Conservation (phyloP, 2,797 vertebrate species). For the Neoniphon sammara region DNA sequence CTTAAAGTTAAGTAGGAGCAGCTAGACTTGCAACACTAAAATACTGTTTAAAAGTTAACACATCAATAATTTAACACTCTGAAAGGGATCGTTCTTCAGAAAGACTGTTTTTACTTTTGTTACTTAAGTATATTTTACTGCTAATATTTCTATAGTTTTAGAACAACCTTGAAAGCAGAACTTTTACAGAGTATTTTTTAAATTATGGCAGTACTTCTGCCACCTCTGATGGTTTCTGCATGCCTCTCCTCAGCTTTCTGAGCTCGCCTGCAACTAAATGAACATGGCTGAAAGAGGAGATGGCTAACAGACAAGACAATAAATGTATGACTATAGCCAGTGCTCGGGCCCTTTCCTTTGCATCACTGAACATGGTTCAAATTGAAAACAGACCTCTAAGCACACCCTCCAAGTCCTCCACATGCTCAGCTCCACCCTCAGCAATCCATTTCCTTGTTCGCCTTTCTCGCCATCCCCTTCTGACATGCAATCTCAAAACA, state of each 20-base stretch:
- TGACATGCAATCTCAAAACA: conserved; percentile 65
- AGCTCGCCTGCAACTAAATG: conserved; percentile 2
- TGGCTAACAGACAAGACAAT: conserved; percentile 53
- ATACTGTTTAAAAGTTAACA: neutral
- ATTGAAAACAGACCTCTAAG: conserved; percentile 82
- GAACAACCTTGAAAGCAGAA: too few species aligned
- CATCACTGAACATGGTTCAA: conserved; percentile 74
- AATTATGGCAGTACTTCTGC: too few species aligned
- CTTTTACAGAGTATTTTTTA: too few species aligned
- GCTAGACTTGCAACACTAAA: neutral
- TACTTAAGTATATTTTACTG: too few species aligned
- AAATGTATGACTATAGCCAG: conserved; percentile 49
- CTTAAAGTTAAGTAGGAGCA: too few species aligned
- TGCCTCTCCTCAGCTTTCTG: conserved; percentile 18
- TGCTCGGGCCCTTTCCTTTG: conserved; percentile 49
- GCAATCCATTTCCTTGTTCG: conserved; percentile 59
- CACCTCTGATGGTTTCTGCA: conserved; percentile 6
- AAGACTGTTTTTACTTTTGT: too few species aligned
- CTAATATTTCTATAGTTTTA: too few species aligned
- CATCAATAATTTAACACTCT: too few species aligned
- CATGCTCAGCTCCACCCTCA: conserved; percentile 65
- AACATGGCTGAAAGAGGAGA: conserved; percentile 59
- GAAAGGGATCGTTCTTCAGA: too few species aligned
- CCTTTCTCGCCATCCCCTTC: conserved; percentile 41
- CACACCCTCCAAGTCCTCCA: conserved; percentile 62